Percentiles rank a stretch among this genome's conserved stretches.
Conservation (phyloP, 2,888 invertebrate genomes). For the Helleia helle region DNA sequence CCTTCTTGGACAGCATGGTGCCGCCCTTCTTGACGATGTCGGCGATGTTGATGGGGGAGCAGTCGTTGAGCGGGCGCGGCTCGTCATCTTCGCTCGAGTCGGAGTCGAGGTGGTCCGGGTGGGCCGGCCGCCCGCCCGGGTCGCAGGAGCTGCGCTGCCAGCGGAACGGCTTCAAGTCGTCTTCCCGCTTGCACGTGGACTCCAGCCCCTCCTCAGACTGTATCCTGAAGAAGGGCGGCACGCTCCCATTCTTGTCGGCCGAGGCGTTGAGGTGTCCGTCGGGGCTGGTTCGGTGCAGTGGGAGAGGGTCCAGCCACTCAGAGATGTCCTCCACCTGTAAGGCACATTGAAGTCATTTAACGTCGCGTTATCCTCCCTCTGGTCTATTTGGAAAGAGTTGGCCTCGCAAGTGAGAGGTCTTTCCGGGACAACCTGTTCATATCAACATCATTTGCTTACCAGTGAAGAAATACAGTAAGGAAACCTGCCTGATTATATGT, state of each 20-base stretch:
- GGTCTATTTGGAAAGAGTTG: too few species aligned
- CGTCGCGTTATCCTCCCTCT: too few species aligned
- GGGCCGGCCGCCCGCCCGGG: too few species aligned
- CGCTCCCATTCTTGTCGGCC: slow-evolving; percentile 29
- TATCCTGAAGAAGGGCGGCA: slow-evolving; percentile 56
- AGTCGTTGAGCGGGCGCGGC: slow-evolving; percentile 9
- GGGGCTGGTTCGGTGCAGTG: slow-evolving; percentile 43
- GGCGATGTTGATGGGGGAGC: too few species aligned
- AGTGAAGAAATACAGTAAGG: too few species aligned
- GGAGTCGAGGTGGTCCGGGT: slow-evolving; percentile 15
- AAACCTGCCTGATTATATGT: too few species aligned
- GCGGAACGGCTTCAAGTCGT: slow-evolving; percentile 34
- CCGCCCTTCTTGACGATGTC: slow-evolving; percentile 31
- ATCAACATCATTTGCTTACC: too few species aligned
- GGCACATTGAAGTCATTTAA: too few species aligned
- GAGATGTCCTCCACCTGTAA: slow-evolving; percentile 60
- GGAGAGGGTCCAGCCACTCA: slow-evolving; percentile 54
- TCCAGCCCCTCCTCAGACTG: slow-evolving; percentile 58
- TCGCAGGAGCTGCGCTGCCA: slow-evolving; percentile 48
- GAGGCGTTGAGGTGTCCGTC: slow-evolving; percentile 29
- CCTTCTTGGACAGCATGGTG: slow-evolving; percentile 34
- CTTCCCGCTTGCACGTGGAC: slow-evolving; percentile 35
- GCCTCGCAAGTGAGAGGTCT: too few species aligned
- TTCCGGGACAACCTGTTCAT: too few species aligned
- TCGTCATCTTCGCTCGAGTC: slow-evolving; percentile 40